Evolutionary conservation across 2,888 invertebrate genomes (phyloP), one percentile per base, ranked within the genome.

Genomic region (Hyles lineata): DNA sequence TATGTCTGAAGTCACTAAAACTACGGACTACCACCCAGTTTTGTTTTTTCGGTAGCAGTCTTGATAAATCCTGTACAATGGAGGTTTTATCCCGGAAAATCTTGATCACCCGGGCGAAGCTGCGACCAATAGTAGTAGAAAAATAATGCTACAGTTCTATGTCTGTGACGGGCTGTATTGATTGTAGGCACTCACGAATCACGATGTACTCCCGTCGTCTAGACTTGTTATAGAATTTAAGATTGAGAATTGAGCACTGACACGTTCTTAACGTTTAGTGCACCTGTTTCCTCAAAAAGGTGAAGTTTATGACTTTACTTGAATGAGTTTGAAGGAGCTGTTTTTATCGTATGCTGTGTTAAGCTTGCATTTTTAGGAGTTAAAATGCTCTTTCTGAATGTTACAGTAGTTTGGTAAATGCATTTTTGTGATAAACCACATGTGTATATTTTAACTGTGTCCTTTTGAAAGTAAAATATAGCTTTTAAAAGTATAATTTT

Each of bases 151-250:
- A 43, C 43, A 43, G 43, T 43, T 43, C 43, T 43, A 11, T 43
- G 43, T 43, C 15, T 15, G 35, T 35, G 43, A 43, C 43, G 15
- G 11, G 76, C 82, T 84, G 84, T 92, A 92, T 92, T 90, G 90
- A 90, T 83, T 84, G 85, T 80, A 87, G 89, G 88, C 90, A 86
- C 87, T 87, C 82, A 83, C 83, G 79, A 83, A 83, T 80, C 83
- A 80, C 80, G 76, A 76, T 76, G 77, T 81, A 80, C 83, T 86
- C 85, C 85, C 85, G 81, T 79, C 80, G 85, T 86, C 86, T 85
- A 85, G 84, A 83, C 84, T 71, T 80, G 82, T 84, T 82, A 82
- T 78, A 75, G 71, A 74, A 75, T 67, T 23, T 72, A 75, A 80
- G 79, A 78, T 79, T 77, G 79, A 76, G 77, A 81, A 80, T 80